Conservation (phyloP, 2,888 invertebrate genomes). For the Eupithecia inturbata region DNA sequence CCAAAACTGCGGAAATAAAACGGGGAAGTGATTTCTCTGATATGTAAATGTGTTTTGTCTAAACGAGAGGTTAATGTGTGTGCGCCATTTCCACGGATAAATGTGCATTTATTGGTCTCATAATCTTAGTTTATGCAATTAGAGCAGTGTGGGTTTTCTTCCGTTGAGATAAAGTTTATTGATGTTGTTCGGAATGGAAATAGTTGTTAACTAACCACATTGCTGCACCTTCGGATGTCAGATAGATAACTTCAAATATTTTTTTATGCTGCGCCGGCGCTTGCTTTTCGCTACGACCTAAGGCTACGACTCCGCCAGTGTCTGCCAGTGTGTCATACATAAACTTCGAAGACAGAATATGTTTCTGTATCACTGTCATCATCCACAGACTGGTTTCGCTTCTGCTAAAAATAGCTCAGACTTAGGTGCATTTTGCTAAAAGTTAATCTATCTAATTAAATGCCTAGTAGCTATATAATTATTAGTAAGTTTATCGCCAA, state of each 20-base stretch:
- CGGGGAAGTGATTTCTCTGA: slow-evolving; percentile 44
- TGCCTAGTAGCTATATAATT: no score
- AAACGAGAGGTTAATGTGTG: slow-evolving; percentile 25
- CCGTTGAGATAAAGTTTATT: background rate
- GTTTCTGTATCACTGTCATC: no score
- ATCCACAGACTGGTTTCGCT: no score
- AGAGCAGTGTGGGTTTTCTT: slow-evolving; percentile 16
- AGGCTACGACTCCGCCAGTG: no score
- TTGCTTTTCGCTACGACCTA: no score
- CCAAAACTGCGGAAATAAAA: slow-evolving; percentile 41
- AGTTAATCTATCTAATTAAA: no score
- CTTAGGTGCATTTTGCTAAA: no score
- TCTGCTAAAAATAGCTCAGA: no score
- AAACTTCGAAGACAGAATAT: no score
- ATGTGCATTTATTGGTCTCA: background rate
- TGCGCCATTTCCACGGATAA: slow-evolving; percentile 14
- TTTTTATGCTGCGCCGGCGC: no score
- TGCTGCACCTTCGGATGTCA: background rate
- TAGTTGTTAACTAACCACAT: background rate
- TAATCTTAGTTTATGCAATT: slow-evolving; percentile 1
- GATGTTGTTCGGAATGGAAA: background rate
- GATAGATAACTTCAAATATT: background rate
- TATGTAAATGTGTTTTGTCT: slow-evolving; percentile 36
- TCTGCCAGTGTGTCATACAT: no score
- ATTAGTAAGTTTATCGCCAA: no score